Percentiles rank a stretch among this genome's conserved stretches.
Evolutionary conservation across 2,888 invertebrate genomes (phyloP).

Genomic region (Saturnia pavonia): DNA sequence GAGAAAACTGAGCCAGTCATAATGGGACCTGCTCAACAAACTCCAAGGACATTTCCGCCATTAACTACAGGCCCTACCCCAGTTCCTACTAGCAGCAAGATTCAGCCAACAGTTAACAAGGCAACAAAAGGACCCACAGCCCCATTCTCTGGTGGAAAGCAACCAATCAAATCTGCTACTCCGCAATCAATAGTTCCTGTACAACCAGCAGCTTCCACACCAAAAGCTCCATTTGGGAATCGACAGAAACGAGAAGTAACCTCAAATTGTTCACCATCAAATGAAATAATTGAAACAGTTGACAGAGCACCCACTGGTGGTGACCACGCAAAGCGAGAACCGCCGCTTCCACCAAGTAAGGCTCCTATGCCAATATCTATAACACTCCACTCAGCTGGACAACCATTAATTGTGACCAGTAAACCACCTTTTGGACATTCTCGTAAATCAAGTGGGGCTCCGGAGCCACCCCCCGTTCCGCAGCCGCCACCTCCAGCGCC

Average conservation of each 20-base stretch:
- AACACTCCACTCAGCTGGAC: constrained; percentile 68
- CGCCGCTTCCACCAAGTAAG: constrained; percentile 70
- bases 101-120: constrained; percentile 56
- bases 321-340: constrained; percentile 65
- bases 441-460: constrained; percentile 54
- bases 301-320: constrained; percentile 42
- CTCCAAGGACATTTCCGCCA: constrained; percentile 55
- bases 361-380: constrained; percentile 78
- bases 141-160: constrained; percentile 73
- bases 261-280: constrained; percentile 65
- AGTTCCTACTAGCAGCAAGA: constrained; percentile 53
- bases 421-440: constrained; percentile 75
- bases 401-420: constrained; percentile 74
- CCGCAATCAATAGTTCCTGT: constrained; percentile 72
- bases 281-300: constrained; percentile 52
- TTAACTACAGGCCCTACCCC: constrained; percentile 47
- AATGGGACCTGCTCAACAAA: constrained; percentile 36
- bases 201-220: constrained; percentile 69
- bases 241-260: constrained; percentile 72
- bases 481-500: constrained; percentile 73
- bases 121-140: constrained; percentile 68
- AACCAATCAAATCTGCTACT: constrained; percentile 66
- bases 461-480: constrained; percentile 62
- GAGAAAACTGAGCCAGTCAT: constrained; percentile 41
- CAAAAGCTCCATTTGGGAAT: constrained; percentile 74